Evolutionary conservation across 2,797 vertebrate species (phyloP), one percentile per base, ranked within the genome.

Genomic region (Hipposideros larvatus): DNA sequence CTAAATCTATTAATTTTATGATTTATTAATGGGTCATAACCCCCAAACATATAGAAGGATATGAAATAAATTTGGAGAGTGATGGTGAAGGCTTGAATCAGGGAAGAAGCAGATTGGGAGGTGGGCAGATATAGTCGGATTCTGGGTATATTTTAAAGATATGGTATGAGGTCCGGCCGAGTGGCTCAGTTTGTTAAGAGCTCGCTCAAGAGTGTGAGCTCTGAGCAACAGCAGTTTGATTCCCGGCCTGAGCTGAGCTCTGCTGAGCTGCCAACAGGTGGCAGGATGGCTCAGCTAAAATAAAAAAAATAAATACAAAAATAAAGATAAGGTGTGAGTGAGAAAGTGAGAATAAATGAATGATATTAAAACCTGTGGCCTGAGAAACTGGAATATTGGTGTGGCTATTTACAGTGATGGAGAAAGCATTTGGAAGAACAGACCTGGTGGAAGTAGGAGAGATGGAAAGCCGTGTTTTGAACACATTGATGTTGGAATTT

Each of bases 1-100:
- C 2, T 37, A 59, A n/a, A 57, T 87, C 55, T 22, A 84, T 92
- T 85, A 79, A 65, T 51, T 88, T 94, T 85, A 34, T 91, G 59
- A 91, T 28, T 88, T 24, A 80, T 57, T 80, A 93, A 71, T 83
- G 4, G 15, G 22, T 77, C 46, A 82, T 48, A 87, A 63, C 28
- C 37, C 43, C 24, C 65, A 88, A 95, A 28, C 51, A 88, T 28
- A 31, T 16, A 80, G 22, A 7, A 91, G 5, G 4, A 15, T 43
- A 82, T 31, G 18, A 78, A 93, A 79, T 80, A 75, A 85, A 46
- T 84, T 9, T 65, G n/a, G 41, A 87, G 43, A 74, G 10, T 68
- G 22, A 78, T 9, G 5, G 51, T 78, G 16, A 46, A 53, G 5
- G 22, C 85, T 90, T 83, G 34, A 92, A 83, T 87, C 15, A 48